Evolutionary conservation across 2,797 vertebrate genomes (phyloP).

Genomic region (Perdix hodgsoniae): DNA sequence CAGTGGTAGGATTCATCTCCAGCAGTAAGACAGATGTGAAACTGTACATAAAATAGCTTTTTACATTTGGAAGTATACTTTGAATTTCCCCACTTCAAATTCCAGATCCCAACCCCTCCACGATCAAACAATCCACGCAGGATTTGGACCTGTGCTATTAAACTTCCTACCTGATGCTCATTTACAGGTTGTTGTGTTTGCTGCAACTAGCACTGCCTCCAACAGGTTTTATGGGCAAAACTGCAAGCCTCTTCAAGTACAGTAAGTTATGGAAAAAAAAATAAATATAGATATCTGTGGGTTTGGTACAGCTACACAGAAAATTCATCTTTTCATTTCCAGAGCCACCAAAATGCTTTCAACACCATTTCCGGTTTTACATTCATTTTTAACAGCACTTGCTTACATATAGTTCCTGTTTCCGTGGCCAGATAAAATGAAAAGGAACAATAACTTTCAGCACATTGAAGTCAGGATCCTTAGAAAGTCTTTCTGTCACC

Average conservation of each 20-base stretch:
- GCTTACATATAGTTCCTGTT: slow-evolving; percentile 41
- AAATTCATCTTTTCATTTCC: slow-evolving; percentile 31
- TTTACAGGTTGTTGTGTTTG: not conserved
- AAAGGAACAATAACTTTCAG: slow-evolving; percentile 29
- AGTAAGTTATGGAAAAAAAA: not conserved
- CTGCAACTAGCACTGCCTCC: not conserved
- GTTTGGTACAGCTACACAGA: not conserved
- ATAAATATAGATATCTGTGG: not conserved
- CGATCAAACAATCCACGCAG: rapidly evolving
- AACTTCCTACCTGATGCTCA: not conserved
- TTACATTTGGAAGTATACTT: not conserved
- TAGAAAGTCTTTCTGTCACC: slow-evolving; percentile 32
- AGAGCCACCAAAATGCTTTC: slow-evolving; percentile 37
- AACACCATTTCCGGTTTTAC: slow-evolving; percentile 23
- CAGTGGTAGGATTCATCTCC: not conserved
- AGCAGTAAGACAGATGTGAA: not conserved
- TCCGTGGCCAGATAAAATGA: slow-evolving; percentile 28
- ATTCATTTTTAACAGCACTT: slow-evolving; percentile 30
- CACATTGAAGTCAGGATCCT: not conserved
- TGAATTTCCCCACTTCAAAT: not conserved
- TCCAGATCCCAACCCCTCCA: not conserved
- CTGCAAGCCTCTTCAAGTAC: not conserved
- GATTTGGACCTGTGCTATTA: not conserved
- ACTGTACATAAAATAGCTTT: not conserved
- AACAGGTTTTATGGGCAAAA: not conserved